Base-by-base conservation (phyloP, 2,888 invertebrate species). In the Drosophila fulvimacula region DNA sequence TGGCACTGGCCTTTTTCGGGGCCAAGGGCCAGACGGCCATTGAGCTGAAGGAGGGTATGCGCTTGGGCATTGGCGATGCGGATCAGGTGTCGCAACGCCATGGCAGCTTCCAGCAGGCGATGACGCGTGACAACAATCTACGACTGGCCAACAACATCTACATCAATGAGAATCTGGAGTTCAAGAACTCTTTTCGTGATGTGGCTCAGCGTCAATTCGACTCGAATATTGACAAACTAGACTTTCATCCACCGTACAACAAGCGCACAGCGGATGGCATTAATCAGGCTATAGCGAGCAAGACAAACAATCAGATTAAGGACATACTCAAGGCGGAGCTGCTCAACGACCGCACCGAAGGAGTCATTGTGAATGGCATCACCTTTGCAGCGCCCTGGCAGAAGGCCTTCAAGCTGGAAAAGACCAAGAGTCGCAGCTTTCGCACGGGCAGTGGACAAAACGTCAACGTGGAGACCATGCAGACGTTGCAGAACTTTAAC, bases 291-390 rank as follows among this genome's bases (percentile, higher is more conserved):
- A 96, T 95, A 58, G 95, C 95, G 88, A 92, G 94, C 5, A 95
- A 96, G 90, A 98, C 98, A 0, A 95, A 96, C 58, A 93, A 95
- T 13, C 96, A 96, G 91, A 98, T 99, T 69, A 95, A 95, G 77
- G 94, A 97, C 79, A 93, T 98, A 17, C 93, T 98, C 51, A 90
- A 93, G 2, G 30, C 94, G 0, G 95, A 93, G 27, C 75, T 88
- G 56, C 75, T 91, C 32, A 81, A 91, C 46, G 91, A 91, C 76
- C 90, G 84, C 32, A 84, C 91, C 13, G 91, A 91, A 61, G 91
- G 91, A 6, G 90, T 91, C 51, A 89, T 91, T 55, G 90, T 91
- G 5, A 91, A 91, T 52, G 91, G 88, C 13, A 78, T 89, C 2
- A 73, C 78, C 7, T 91, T 73, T 53, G 67, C 81, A 32, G 91